A percentile compares a stretch with the other conserved stretches of the same genome.
These are phyloP conservation scores for Camelus dromedarius DNA, from an alignment of 2,113 vertebrate genomes.

Conservation along the genomic window DNA sequence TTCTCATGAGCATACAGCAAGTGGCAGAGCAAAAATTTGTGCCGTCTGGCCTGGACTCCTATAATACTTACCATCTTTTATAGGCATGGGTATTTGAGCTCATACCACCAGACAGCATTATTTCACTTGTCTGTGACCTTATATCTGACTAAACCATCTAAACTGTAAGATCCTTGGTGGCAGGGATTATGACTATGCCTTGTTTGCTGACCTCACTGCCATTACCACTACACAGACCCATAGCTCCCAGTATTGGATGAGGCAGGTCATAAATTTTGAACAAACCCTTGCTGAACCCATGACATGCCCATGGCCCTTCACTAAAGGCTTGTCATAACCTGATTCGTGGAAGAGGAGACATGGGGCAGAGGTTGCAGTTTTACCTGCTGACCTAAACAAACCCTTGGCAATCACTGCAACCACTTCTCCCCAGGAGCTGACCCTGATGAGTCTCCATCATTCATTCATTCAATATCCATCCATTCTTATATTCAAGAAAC, in stretches of 20 bases:
- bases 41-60: background rate
- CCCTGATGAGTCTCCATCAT: background rate
- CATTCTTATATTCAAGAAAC: background rate
- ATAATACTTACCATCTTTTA: background rate
- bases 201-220: background rate
- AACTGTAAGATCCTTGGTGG: background rate
- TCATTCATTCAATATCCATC: background rate
- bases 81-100: background rate
- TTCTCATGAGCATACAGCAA: background rate
- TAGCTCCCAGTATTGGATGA: rapidly evolving
- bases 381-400: background rate
- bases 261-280: background rate
- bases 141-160: background rate
- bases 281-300: background rate
- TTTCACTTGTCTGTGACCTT: background rate
- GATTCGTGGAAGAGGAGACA: background rate
- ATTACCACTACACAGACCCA: background rate
- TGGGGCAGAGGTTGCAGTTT: background rate
- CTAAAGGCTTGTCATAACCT: background rate
- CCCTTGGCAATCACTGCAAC: background rate
- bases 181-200: background rate
- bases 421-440: background rate
- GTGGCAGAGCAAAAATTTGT: background rate
- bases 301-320: background rate
- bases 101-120: background rate